phyloP scores from a whole-genome alignment of 2,113 vertebrate genomes.

The Salvator merianae region DNA sequence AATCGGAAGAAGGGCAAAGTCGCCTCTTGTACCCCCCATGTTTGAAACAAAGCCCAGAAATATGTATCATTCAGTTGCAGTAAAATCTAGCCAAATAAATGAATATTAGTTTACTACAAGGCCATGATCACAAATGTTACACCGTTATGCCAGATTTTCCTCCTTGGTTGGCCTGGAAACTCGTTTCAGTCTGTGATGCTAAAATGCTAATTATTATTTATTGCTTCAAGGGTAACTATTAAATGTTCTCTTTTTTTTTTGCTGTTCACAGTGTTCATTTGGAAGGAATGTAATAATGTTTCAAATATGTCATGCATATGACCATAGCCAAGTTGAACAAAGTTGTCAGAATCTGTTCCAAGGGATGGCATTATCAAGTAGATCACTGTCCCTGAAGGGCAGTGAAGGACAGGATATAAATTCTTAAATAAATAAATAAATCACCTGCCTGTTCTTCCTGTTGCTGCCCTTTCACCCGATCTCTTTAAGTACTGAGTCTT shows the following conservation, averaged over 20 bases:
- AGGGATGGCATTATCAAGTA: not conserved
- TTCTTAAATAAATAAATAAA: too few relatives aligned
- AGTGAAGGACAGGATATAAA: too few relatives aligned
- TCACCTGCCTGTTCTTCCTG: not conserved
- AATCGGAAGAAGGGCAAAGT: not conserved
- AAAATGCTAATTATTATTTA: constrained; percentile 12
- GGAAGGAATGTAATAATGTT: constrained; percentile 4
- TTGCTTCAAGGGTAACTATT: not conserved
- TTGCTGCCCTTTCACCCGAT: not conserved
- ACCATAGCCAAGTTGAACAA: not conserved
- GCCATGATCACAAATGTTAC: not conserved
- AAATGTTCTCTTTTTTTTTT: not conserved
- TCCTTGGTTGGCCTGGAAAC: not conserved
- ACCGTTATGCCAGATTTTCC: not conserved
- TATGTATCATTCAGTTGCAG: not conserved
- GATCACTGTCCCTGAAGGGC: too few relatives aligned
- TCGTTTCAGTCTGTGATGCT: not conserved
- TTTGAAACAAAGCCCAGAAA: not conserved
- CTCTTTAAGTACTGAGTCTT: not conserved
- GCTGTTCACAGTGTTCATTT: not conserved
- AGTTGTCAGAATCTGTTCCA: not conserved
- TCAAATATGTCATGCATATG: not conserved
- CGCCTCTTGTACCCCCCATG: not conserved
- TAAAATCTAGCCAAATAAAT: not conserved
- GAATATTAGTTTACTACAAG: not conserved